These are phyloP conservation scores for Eulemur albifrons DNA, from an alignment of 2,797 vertebrate genomes.

Conservation along the genomic window DNA sequence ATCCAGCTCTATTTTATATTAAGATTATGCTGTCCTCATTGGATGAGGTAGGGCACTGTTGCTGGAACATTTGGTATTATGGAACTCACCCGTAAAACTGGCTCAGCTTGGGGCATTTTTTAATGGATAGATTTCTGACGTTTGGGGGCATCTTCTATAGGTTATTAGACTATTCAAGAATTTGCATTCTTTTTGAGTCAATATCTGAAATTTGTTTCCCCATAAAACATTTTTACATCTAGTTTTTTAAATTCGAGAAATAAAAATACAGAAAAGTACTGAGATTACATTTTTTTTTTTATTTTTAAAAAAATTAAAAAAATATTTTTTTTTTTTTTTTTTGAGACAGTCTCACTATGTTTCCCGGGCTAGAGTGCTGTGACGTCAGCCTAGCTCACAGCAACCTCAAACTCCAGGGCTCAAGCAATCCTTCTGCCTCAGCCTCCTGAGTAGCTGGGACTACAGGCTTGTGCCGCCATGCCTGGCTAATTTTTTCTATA, in stretches of 20 bases:
- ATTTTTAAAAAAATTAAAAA: too few species aligned
- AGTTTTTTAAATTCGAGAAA: background rate
- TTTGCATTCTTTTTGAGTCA: background rate
- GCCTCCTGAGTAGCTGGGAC: too few species aligned
- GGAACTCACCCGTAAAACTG: background rate
- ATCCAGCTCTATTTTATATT: background rate
- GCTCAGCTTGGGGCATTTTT: background rate
- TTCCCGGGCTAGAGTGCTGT: too few species aligned
- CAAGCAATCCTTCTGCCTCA: too few species aligned
- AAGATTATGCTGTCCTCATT: background rate
- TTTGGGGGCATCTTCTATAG: background rate
- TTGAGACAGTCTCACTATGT: too few species aligned
- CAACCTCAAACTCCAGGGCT: too few species aligned
- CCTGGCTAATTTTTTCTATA: too few species aligned
- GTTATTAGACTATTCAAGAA: background rate
- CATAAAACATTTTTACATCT: background rate
- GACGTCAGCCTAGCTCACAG: too few species aligned
- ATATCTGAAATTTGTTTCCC: background rate
- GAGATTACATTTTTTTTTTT: background rate
- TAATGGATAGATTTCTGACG: background rate
- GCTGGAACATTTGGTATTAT: background rate
- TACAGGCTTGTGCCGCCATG: too few species aligned
- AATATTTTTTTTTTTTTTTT: too few species aligned
- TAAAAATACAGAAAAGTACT: slow-evolving; percentile 24
- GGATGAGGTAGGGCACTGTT: background rate